These are phyloP conservation scores for Rhizoglyphus robini DNA, from an alignment of 1,140 invertebrate species.

Conservation along the genomic window DNA sequence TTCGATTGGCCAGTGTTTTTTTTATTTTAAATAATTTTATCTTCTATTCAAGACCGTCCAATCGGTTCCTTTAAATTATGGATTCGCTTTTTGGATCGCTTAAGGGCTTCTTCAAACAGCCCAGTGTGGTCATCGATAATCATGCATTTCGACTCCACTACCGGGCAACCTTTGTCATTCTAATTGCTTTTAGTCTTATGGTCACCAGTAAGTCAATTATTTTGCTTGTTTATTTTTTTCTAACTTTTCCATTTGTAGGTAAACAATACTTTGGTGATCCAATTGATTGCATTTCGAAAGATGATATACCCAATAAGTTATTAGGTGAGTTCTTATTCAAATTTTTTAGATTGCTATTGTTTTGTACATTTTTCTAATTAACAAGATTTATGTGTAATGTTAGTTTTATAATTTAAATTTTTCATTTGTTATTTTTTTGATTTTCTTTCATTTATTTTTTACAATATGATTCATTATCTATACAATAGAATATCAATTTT, in stretches of 20 bases:
- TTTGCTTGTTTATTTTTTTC: neutral
- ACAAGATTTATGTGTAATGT: no score
- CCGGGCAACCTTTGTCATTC: slow-evolving; percentile 74
- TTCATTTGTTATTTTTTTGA: no score
- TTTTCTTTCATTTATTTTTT: no score
- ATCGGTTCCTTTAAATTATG: slow-evolving; percentile 23
- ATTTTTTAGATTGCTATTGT: no score
- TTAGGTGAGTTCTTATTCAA: slow-evolving; percentile 31
- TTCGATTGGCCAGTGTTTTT: no score
- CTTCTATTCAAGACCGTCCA: no score
- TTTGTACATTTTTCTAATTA: no score
- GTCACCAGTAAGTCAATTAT: slow-evolving; percentile 46
- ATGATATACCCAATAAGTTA: slow-evolving; percentile 38
- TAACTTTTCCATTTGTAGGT: slow-evolving; percentile 36
- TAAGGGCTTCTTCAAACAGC: slow-evolving; percentile 53
- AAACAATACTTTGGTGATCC: slow-evolving; percentile 74
- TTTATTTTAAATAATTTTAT: no score
- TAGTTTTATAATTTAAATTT: no score
- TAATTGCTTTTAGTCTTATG: slow-evolving; percentile 79
- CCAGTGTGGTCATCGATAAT: slow-evolving; percentile 78
- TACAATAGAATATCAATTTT: no score
- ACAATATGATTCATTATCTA: no score
- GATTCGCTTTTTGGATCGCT: slow-evolving; percentile 26
- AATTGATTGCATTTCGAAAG: slow-evolving; percentile 29
- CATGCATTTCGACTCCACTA: slow-evolving; percentile 80